Conservation (phyloP, 2,113 vertebrate species). For the Melozone crissalis region DNA sequence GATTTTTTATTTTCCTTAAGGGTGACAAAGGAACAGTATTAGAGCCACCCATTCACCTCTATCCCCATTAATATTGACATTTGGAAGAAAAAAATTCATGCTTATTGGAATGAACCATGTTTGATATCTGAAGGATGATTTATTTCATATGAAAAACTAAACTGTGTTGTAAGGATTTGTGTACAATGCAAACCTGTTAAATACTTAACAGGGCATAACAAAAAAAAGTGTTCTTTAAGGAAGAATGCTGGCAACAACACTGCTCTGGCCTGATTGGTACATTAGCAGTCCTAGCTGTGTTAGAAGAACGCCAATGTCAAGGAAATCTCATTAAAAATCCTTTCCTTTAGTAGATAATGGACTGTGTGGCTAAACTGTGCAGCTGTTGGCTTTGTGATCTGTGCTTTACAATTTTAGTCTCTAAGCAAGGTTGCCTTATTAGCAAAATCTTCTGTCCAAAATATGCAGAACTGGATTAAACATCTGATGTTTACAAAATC, state of each 20-base stretch:
- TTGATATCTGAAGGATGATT: constrained; percentile 19
- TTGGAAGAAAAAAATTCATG: background rate
- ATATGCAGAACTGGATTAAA: background rate
- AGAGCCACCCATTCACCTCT: background rate
- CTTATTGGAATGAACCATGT: background rate
- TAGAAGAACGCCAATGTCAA: constrained; percentile 3
- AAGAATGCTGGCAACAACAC: background rate
- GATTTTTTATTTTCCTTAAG: background rate
- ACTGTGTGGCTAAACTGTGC: background rate
- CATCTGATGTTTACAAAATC: background rate
- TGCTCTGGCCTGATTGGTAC: background rate
- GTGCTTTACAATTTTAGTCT: background rate
- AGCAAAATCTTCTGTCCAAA: background rate
- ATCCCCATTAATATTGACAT: constrained; percentile 16
- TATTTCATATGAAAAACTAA: constrained; percentile 11
- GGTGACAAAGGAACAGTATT: background rate
- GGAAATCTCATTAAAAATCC: constrained; percentile 47
- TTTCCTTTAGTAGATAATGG: constrained; percentile 18
- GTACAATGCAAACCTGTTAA: background rate
- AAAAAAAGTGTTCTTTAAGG: background rate
- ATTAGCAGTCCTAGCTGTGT: background rate
- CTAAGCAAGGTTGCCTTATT: background rate
- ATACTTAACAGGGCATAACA: background rate
- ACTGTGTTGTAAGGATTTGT: background rate
- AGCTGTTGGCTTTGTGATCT: constrained; percentile 1